A percentile compares a stretch with the other conserved stretches of the same genome.
These are phyloP conservation scores for Thalassophryne amazonica DNA, from an alignment of 2,797 vertebrate species.

Conservation along the genomic window DNA sequence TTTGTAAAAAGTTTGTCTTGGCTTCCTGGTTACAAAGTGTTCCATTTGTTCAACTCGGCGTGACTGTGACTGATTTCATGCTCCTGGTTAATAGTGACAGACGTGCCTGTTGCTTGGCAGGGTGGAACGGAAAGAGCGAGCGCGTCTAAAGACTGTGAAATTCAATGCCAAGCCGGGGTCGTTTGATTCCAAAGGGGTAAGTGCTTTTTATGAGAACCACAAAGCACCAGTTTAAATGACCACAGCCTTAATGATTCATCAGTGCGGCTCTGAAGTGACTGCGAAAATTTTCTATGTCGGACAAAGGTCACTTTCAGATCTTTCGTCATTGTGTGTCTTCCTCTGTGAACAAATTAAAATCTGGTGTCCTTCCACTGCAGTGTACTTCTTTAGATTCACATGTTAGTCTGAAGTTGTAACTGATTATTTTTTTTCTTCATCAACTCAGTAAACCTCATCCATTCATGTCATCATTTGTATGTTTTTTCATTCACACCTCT, in stretches of 20 bases:
- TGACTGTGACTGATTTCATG: not conserved
- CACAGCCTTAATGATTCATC: not conserved
- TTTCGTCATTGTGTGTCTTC: not conserved
- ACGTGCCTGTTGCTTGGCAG: slow-evolving; percentile 58
- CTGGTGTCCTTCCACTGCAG: not conserved
- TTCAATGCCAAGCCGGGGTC: slow-evolving; percentile 94
- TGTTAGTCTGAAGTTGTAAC: no score
- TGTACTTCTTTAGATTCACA: no score
- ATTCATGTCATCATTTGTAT: no score
- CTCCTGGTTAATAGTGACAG: not conserved
- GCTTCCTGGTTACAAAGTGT: no score
- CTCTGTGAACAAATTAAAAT: not conserved
- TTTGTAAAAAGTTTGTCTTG: no score
- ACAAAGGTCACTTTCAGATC: not conserved
- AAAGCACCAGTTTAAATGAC: not conserved
- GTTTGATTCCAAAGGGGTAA: slow-evolving; percentile 93
- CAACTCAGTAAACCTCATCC: no score
- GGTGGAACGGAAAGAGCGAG: slow-evolving; percentile 94
- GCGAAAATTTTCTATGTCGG: not conserved
- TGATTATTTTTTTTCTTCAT: no score
- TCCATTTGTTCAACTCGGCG: not conserved
- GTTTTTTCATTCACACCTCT: not conserved
- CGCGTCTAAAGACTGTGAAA: slow-evolving; percentile 95
- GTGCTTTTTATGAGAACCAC: slow-evolving; percentile 53
- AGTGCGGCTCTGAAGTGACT: not conserved